Conservation (phyloP, 35 echinoderm and acorn worm species). For the Ophiothrix spiculata region DNA sequence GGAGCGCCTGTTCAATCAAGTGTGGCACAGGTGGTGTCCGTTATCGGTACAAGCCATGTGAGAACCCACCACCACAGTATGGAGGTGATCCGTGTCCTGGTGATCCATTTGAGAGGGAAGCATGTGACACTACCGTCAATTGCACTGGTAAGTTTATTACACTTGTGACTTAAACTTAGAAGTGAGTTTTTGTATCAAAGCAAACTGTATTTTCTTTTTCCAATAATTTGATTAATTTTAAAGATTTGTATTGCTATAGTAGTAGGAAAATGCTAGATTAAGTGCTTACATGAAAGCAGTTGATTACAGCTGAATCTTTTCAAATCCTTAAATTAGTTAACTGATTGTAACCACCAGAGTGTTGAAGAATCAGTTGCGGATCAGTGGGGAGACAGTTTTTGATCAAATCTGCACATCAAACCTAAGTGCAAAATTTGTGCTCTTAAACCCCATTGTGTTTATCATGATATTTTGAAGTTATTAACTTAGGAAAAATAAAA, state of each 20-base stretch:
- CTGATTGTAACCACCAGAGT: background rate
- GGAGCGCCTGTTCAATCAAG: conserved; percentile 58
- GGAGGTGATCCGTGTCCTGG: conserved; percentile 55
- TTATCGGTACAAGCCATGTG: conserved; percentile 33
- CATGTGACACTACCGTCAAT: conserved; percentile 23
- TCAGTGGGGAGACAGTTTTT: no score
- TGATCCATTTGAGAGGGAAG: conserved; percentile 36
- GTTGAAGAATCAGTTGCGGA: no score
- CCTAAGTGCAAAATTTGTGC: no score
- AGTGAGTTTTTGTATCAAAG: no score
- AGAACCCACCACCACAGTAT: conserved; percentile 62
- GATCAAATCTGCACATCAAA: no score
- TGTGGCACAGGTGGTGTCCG: conserved; percentile 57
- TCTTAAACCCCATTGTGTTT: no score
- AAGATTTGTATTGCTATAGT: background rate
- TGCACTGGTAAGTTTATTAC: conserved; percentile 61
- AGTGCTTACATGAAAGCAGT: background rate
- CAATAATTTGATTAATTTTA: background rate
- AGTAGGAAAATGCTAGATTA: background rate
- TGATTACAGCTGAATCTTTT: background rate
- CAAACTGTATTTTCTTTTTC: background rate
- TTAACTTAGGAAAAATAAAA: background rate
- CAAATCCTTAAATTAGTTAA: background rate
- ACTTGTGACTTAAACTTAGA: no score
- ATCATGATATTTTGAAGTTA: background rate